Evolutionary conservation across 2,888 invertebrate species (phyloP).

Genomic region (Hymenopus coronatus): DNA sequence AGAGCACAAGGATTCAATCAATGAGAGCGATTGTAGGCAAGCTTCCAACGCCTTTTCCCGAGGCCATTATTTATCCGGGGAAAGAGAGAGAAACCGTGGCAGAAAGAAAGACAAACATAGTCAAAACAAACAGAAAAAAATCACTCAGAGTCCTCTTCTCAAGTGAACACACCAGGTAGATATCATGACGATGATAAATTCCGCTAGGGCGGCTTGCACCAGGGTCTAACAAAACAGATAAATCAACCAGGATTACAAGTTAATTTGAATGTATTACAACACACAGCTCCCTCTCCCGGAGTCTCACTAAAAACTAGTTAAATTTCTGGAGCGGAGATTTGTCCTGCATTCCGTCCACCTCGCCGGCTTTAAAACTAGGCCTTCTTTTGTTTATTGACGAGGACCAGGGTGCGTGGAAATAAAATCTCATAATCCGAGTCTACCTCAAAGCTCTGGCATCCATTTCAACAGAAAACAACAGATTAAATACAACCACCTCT

Average conservation of each 20-base stretch:
- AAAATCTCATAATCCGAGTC: not conserved
- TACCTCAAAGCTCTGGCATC: not conserved
- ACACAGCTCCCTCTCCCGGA: not conserved
- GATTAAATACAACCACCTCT: not conserved
- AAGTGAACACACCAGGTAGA: not conserved
- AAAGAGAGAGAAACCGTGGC: not conserved
- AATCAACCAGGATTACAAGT: constrained; percentile 29
- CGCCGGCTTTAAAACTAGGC: not conserved
- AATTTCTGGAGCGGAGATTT: not conserved
- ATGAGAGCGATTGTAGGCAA: not conserved
- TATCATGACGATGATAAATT: constrained; percentile 18
- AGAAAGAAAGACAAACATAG: not conserved
- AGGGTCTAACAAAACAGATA: constrained; percentile 10
- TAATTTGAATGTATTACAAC: constrained; percentile 31
- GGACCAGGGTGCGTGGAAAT: not conserved
- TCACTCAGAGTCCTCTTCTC: not conserved
- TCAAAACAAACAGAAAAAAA: not conserved
- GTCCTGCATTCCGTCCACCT: not conserved
- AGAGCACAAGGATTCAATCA: not conserved
- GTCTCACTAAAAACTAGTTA: not conserved
- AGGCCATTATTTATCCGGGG: not conserved
- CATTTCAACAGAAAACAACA: not conserved
- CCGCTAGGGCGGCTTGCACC: not conserved
- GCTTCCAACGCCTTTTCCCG: not conserved
- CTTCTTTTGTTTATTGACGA: not conserved